phyloP scores from a whole-genome alignment of 2,113 vertebrate genomes.

The Martes martes region DNA sequence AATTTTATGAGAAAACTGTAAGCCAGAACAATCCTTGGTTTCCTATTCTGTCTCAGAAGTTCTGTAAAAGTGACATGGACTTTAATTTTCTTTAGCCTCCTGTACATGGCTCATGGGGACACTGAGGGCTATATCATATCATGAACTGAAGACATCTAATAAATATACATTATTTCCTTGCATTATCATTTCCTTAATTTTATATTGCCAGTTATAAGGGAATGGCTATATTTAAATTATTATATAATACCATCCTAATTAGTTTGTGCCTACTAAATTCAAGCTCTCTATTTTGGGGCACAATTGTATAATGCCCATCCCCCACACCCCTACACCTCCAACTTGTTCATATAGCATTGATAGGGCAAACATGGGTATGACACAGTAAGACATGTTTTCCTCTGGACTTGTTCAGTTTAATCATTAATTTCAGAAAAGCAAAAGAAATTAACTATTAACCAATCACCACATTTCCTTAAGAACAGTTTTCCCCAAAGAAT shows the following conservation, averaged over 20 bases:
- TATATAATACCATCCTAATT: background rate
- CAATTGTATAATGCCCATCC: background rate
- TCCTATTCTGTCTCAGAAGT: background rate
- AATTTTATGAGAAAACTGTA: background rate
- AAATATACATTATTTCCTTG: background rate
- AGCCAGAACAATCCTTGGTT: background rate
- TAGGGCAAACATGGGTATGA: background rate
- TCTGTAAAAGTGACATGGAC: background rate
- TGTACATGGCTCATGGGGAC: background rate
- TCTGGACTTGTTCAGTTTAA: background rate
- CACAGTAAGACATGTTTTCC: background rate
- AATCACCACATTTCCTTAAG: background rate
- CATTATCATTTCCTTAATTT: constrained; percentile 1
- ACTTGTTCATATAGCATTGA: background rate
- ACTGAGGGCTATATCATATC: background rate
- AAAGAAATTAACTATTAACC: background rate
- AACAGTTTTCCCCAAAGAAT: background rate
- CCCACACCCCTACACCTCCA: background rate
- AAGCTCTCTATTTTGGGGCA: background rate
- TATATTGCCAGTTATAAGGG: background rate
- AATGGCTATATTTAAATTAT: background rate
- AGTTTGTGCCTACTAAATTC: background rate
- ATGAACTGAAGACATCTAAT: background rate
- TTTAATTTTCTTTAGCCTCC: background rate
- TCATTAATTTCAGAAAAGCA: background rate